Evolutionary conservation across 92 coral and sea anemone genomes (phyloP).

Genomic region (Zoanthus sociatus): DNA sequence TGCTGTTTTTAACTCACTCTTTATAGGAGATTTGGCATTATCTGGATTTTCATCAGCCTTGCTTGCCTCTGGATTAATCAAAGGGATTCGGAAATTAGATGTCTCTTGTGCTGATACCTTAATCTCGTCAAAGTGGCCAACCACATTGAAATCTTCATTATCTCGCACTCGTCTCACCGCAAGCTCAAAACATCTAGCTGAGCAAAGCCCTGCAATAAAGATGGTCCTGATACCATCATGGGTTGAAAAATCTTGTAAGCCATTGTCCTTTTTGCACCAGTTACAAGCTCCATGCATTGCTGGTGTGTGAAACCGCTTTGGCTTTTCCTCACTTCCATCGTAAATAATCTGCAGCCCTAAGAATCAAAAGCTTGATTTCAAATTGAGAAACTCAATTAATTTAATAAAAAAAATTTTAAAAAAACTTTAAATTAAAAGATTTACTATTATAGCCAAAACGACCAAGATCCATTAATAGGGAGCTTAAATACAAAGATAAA

Average conservation of each 20-base stretch:
- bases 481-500: background rate
- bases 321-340: slow-evolving; percentile 32
- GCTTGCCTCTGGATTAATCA: background rate
- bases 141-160: slow-evolving; percentile 17
- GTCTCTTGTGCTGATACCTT: background rate
- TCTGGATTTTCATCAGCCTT: background rate
- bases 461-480: background rate
- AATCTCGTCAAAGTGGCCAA: slow-evolving; percentile 23
- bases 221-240: slow-evolving; percentile 36
- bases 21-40: background rate
- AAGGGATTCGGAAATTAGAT: background rate
- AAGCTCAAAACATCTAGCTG: slow-evolving; percentile 47
- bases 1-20: background rate
- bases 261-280: slow-evolving; percentile 23
- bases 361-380: background rate
- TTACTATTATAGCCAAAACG: too few relatives aligned
- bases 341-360: slow-evolving; percentile 37
- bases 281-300: slow-evolving; percentile 30
- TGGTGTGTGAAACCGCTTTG: slow-evolving; percentile 16
- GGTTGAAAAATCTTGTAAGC: slow-evolving; percentile 32
- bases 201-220: slow-evolving; percentile 37
- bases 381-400: background rate
- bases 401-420: background rate
- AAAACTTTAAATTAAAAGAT: background rate
- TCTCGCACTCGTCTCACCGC: slow-evolving; percentile 39